phyloP scores from a whole-genome alignment of 2,797 vertebrate species.

The Coracias cyanogaster region DNA sequence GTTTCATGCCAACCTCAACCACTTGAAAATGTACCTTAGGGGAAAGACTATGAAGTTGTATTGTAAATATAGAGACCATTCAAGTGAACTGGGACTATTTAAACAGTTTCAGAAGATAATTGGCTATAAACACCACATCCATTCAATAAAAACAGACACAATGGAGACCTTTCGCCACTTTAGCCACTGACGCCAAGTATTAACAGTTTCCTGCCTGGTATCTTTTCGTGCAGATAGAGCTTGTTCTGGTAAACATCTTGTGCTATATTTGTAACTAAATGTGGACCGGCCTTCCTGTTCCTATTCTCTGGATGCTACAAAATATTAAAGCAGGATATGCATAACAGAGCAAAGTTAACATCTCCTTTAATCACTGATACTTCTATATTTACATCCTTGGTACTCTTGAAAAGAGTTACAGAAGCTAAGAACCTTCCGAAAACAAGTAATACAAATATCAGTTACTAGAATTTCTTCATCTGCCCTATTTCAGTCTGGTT shows the following conservation, averaged over 20 bases:
- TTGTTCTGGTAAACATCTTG: constrained; percentile 74
- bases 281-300: constrained; percentile 78
- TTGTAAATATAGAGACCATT: constrained; percentile 77
- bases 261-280: constrained; percentile 80
- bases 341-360: constrained; percentile 24
- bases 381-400: background rate
- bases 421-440: background rate
- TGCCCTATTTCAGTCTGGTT: background rate
- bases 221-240: constrained; percentile 77
- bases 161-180: constrained; percentile 83
- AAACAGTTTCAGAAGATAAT: constrained; percentile 80
- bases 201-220: constrained; percentile 85
- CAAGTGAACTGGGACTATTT: constrained; percentile 64
- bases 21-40: background rate
- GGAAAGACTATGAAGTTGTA: background rate
- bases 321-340: constrained; percentile 57
- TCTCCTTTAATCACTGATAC: constrained; percentile 24
- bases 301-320: constrained; percentile 52
- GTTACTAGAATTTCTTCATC: background rate
- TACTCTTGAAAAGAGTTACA: background rate
- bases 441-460: background rate
- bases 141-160: constrained; percentile 69
- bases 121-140: constrained; percentile 75
- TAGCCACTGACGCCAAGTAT: constrained; percentile 77
- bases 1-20: background rate